Evolutionary conservation across 2,888 invertebrate genomes (phyloP), one percentile per base, ranked within the genome.

Genomic region (Stegana nigrithorax): DNA sequence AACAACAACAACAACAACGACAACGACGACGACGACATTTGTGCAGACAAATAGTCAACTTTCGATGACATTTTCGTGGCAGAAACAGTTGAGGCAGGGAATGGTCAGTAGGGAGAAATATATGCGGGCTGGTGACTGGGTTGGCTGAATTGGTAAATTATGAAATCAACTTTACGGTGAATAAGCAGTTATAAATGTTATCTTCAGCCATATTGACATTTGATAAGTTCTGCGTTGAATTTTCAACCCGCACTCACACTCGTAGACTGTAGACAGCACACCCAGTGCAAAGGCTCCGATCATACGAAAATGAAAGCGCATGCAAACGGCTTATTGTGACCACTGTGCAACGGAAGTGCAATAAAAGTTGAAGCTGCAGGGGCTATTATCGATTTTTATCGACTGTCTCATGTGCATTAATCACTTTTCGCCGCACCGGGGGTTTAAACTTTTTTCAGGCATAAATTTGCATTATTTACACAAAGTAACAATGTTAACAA

Each of bases 31-130:
- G 17, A 42, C 17, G 14, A 17, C 12, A 42, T n/a, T n/a, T n/a
- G n/a, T n/a, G n/a, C n/a, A n/a, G n/a, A n/a, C n/a, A n/a, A n/a
- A n/a, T n/a, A n/a, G n/a, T n/a, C n/a, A n/a, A n/a, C n/a, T n/a
- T n/a, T n/a, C n/a, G n/a, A n/a, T n/a, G n/a, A n/a, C n/a, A n/a
- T n/a, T n/a, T n/a, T n/a, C n/a, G n/a, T n/a, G n/a, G n/a, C n/a
- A n/a, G n/a, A n/a, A n/a, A 17, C 21, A 53, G 62, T 75, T 73
- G 71, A 65, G 75, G 73, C 65, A 75, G 75, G 73, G 71, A 71
- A 78, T 74, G 74, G 67, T 60, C 53, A 51, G 12, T 21, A 60
- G 25, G 29, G 27, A 21, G 23, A 4, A 23, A 10, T 27, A 12
- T n/a, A 21, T 21, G 0, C 4, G 36, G 19, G 12, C n/a, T 47